These are phyloP conservation scores for Syrista parreyssii DNA, from an alignment of 2,888 invertebrate species.

Conservation along the genomic window DNA sequence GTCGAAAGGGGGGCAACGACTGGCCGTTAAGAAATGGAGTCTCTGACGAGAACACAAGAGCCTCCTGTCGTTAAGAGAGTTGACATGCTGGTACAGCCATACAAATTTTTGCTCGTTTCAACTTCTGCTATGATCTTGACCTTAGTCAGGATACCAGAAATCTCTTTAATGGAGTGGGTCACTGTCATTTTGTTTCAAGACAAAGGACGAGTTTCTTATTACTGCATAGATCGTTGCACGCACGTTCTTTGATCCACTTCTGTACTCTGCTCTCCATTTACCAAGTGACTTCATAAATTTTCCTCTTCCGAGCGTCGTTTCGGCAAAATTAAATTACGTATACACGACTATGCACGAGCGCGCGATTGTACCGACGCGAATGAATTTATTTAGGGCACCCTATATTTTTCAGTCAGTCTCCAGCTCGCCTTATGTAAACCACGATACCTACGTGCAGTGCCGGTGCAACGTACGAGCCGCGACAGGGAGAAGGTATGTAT, in stretches of 20 bases:
- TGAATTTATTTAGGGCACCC: slow-evolving; percentile 2
- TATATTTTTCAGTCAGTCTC: slow-evolving; percentile 3
- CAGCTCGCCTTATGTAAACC: slow-evolving; percentile 7
- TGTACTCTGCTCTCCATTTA: not conserved
- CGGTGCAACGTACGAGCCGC: slow-evolving; percentile 8
- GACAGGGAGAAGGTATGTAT: not conserved
- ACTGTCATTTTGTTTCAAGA: not conserved
- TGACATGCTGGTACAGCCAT: not conserved
- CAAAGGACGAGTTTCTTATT: not conserved
- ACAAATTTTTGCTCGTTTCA: not conserved
- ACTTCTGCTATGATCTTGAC: not conserved
- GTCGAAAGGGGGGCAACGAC: not conserved
- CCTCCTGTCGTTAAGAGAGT: not conserved
- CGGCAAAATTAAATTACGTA: not conserved
- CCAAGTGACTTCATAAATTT: not conserved
- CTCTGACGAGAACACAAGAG: not conserved
- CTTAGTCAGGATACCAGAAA: not conserved
- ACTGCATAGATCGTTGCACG: not conserved
- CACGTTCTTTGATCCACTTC: not conserved
- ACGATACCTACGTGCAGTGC: not conserved
- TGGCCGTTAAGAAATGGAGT: not conserved
- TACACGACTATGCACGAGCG: not conserved
- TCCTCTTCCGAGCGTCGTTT: not conserved
- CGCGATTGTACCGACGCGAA: not conserved
- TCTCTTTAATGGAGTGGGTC: not conserved